Evolutionary conservation across 2,113 vertebrate species (phyloP), one percentile per base, ranked within the genome.

Genomic region (Puntigrus tetrazona): DNA sequence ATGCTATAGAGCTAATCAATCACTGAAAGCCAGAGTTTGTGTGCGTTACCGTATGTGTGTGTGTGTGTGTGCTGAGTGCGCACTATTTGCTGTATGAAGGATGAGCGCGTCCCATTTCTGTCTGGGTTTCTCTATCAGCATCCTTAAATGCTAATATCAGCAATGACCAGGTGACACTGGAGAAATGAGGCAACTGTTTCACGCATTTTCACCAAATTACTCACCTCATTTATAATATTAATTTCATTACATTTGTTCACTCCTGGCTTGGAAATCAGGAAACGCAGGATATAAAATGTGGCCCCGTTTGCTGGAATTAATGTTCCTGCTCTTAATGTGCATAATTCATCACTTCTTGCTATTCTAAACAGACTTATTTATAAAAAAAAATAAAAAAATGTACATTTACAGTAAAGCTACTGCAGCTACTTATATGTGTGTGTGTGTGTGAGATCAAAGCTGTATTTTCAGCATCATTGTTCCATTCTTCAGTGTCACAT

Each of bases 1-100:
- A 76, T 57, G 63, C 72, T 9, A n/a, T 43, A 63, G 52, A 50
- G 82, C 38, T 70, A 65, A 84, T 84, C 18, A 78, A 84, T 82
- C 59, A 57, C 67, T 27, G 38, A 52, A 63, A 43, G 67, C 69
- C 16, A 16, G 74, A 52, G 52, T 78, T 38, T 36, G 73, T 63
- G n/a, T 61, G n/a, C 27, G 10, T 14, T n/a, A 13, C 4, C 2
- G 59, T 29, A 36, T 31, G 34, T 7, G 3, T n/a, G n/a, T 45
- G 14, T 41, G 63, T 67, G 67, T 22, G 47, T 43, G 74, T 27
- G 75, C 75, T 25, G 75, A 57, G 20, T 25, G 52, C 2, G 75
- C 50, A 38, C 31, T 78, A 55, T 31, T 57, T 41, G 5, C 69
- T 14, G 38, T 25, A 43, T 72, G 69, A 72, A 72, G 22, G 7